These are phyloP conservation scores for Eucera pruinosa DNA, from an alignment of 2,888 invertebrate genomes.

Conservation along the genomic window DNA sequence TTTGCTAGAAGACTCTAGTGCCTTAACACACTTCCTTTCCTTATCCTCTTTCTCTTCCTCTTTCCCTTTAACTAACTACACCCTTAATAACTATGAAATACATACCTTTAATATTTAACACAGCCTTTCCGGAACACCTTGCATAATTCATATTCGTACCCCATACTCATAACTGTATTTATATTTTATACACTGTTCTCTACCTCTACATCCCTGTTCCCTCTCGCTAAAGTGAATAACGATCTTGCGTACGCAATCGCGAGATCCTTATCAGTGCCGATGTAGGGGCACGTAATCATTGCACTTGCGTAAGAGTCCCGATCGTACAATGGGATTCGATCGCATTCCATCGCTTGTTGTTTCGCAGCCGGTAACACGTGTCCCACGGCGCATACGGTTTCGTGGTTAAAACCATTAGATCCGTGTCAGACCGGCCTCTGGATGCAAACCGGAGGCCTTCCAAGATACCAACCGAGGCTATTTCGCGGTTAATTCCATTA, in stretches of 20 bases:
- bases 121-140: background rate
- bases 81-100: too few species aligned
- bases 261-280: constrained; percentile 7
- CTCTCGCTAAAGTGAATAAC: background rate
- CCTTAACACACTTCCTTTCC: too few species aligned
- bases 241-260: constrained; percentile 8
- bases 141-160: too few species aligned
- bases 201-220: background rate
- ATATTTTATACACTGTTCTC: background rate
- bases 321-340: constrained; percentile 40
- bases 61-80: too few species aligned
- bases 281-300: constrained; percentile 34
- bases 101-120: background rate
- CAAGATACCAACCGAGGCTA: constrained; percentile 62
- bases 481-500: constrained; percentile 66
- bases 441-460: constrained; percentile 59
- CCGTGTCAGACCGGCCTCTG: constrained; percentile 51
- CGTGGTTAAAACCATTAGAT: constrained; percentile 74
- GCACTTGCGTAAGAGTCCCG: constrained; percentile 10
- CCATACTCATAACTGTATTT: too few species aligned
- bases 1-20: too few species aligned
- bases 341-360: constrained; percentile 20
- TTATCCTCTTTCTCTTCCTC: too few species aligned
- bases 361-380: constrained; percentile 28
- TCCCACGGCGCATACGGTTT: constrained; percentile 67